Evolutionary conservation across 2,113 vertebrate genomes (phyloP).

Genomic region (Upupa epops): DNA sequence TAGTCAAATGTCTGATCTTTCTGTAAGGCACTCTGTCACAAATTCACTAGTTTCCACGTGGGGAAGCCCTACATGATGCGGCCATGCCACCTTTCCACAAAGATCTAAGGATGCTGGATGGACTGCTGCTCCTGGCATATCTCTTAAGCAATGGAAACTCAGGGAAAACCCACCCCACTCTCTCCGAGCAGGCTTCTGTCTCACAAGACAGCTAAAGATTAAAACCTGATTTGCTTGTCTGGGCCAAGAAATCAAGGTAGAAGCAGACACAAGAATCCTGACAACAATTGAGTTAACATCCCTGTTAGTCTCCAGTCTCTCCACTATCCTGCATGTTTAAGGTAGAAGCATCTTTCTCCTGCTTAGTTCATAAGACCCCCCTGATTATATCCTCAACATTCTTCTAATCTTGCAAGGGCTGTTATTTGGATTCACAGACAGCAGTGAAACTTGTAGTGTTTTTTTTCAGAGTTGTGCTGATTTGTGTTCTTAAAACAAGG

Average conservation of each 20-base stretch:
- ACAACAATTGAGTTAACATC: not conserved
- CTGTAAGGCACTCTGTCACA: not conserved
- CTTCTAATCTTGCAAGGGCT: not conserved
- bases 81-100: not conserved
- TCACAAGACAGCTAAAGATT: not conserved
- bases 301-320: not conserved
- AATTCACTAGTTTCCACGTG: not conserved
- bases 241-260: not conserved
- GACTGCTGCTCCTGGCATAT: not conserved
- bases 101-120: not conserved
- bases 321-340: not conserved
- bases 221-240: not conserved
- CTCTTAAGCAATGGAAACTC: not conserved
- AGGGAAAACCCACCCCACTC: not conserved
- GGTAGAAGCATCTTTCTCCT: not conserved
- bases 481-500: not conserved
- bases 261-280: not conserved
- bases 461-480: not conserved
- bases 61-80: not conserved
- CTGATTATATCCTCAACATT: not conserved
- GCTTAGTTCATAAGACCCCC: not conserved
- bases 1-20: not conserved
- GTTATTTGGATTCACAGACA: not conserved
- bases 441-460: not conserved
- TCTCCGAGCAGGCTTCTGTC: not conserved